Evolutionary conservation across 2,113 vertebrate species (phyloP).

Genomic region (Cheilinus undulatus): DNA sequence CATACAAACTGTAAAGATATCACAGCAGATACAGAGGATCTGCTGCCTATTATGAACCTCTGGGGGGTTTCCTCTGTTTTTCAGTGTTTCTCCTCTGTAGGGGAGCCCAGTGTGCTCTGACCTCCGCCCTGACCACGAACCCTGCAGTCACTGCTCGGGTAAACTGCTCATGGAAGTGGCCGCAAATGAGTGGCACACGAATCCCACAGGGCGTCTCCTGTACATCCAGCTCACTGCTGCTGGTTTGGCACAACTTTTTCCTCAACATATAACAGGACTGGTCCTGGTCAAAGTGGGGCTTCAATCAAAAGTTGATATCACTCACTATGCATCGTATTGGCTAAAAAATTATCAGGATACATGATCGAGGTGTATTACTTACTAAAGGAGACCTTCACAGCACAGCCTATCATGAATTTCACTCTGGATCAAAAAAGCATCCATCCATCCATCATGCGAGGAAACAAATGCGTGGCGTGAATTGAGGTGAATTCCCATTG

Average conservation of each 20-base stretch:
- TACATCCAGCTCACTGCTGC: constrained; percentile 38
- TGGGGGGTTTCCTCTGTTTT: constrained; percentile 10
- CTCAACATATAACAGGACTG: neutral
- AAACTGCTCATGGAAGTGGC: constrained; percentile 65
- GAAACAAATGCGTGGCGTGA: no score
- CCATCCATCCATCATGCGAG: no score
- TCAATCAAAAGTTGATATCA: no score
- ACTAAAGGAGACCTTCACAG: no score
- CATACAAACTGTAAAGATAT: neutral
- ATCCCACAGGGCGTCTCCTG: constrained; percentile 68
- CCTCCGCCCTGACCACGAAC: constrained; percentile 72
- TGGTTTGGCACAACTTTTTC: constrained; percentile 33
- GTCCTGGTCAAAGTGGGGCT: no score
- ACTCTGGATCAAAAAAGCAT: no score
- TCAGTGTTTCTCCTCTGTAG: constrained; percentile 30
- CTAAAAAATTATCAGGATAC: constrained; percentile 26
- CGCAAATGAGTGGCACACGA: constrained; percentile 60
- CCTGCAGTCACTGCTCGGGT: constrained; percentile 48
- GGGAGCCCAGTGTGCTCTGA: constrained; percentile 38
- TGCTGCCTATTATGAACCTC: neutral
- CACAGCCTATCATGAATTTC: no score
- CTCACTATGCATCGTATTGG: constrained; percentile 39
- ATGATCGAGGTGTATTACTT: neutral
- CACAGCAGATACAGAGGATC: neutral
- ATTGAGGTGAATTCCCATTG: no score